Evolutionary conservation across 2,797 vertebrate species (phyloP).

Genomic region (Octomys mimax): DNA sequence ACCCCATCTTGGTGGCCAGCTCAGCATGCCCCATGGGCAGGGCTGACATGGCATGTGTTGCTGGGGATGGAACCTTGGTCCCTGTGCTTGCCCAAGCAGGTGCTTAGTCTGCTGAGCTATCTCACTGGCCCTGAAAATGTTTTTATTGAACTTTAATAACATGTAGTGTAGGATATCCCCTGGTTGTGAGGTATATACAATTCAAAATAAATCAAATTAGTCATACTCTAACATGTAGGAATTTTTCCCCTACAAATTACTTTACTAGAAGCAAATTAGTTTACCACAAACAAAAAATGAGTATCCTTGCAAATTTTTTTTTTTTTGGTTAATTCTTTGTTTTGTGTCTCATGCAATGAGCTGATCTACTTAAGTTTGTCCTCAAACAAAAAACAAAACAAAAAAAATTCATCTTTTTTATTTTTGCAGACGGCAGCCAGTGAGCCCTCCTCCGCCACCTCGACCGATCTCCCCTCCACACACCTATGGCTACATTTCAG

Average conservation of each 20-base stretch:
- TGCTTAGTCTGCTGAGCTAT: too few species aligned
- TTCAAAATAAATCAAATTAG: not conserved
- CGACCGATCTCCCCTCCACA: constrained; percentile 96
- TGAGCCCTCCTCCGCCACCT: constrained; percentile 95
- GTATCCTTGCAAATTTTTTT: not conserved
- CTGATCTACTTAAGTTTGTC: constrained; percentile 65
- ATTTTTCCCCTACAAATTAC: not conserved
- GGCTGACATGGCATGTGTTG: too few species aligned
- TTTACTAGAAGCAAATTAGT: not conserved
- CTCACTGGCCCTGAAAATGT: not conserved
- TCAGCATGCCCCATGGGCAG: too few species aligned
- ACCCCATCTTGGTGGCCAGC: too few species aligned
- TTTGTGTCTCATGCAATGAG: not conserved
- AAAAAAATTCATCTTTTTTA: too few species aligned
- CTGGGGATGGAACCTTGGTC: too few species aligned
- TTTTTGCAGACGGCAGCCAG: constrained; percentile 92
- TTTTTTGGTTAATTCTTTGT: not conserved
- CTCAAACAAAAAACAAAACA: too few species aligned
- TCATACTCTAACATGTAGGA: not conserved
- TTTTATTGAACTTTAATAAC: constrained; percentile 61
- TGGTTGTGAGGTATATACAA: not conserved
- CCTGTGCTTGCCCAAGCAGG: too few species aligned
- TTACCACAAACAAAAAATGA: not conserved
- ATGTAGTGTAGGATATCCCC: fast-evolving
- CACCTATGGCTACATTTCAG: constrained; percentile 97